phyloP scores from a whole-genome alignment of 2,113 vertebrate species.

The Leptodactylus fuscus region DNA sequence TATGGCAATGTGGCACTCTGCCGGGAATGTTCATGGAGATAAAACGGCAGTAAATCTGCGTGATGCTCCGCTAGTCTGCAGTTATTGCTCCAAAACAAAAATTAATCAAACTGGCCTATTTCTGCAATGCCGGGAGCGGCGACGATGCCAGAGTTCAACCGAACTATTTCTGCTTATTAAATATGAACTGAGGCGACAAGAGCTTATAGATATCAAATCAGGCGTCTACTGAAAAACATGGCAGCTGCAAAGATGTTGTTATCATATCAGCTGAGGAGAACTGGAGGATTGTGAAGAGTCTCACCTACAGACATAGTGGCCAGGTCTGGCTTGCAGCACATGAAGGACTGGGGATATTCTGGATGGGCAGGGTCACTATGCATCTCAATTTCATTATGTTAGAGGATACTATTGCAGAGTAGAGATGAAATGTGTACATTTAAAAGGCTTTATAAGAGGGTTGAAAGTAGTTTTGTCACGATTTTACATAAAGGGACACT shows the following conservation, averaged over 20 bases:
- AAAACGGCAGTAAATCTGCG: slow-evolving; percentile 54
- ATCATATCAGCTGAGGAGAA: background rate
- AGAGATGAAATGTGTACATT: no score
- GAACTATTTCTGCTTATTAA: slow-evolving; percentile 52
- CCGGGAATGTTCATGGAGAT: slow-evolving; percentile 47
- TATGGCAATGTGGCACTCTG: slow-evolving; percentile 46
- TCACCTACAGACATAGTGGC: background rate
- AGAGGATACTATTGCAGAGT: no score
- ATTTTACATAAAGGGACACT: no score
- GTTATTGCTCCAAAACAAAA: slow-evolving; percentile 57
- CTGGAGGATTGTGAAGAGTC: background rate
- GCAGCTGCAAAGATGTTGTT: slow-evolving; percentile 7
- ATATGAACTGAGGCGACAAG: slow-evolving; percentile 49
- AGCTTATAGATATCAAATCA: slow-evolving; percentile 44
- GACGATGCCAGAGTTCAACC: slow-evolving; percentile 33
- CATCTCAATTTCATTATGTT: no score
- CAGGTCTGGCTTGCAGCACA: background rate
- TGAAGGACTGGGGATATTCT: background rate
- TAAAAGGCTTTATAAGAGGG: no score
- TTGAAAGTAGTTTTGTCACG: no score
- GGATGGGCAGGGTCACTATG: no score
- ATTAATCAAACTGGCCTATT: slow-evolving; percentile 56
- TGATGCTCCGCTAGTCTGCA: slow-evolving; percentile 47
- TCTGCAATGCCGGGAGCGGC: slow-evolving; percentile 41
- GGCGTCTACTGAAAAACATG: background rate